phyloP scores from a whole-genome alignment of 2,888 invertebrate species.

The Nycteola revayana region DNA sequence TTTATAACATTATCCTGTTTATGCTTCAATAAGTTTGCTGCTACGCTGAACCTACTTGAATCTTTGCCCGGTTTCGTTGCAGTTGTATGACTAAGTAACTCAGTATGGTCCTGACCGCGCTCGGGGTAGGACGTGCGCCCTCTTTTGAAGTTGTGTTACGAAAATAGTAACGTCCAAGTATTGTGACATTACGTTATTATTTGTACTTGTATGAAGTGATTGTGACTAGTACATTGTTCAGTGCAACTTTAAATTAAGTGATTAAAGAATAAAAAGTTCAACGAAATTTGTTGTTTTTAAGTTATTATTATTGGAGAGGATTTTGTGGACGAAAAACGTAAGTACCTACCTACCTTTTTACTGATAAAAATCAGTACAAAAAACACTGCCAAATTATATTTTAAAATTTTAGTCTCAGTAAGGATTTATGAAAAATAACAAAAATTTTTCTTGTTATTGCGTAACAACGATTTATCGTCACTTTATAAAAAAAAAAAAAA shows the following conservation, averaged over 20 bases:
- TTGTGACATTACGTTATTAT: constrained; percentile 26
- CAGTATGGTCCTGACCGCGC: constrained; percentile 51
- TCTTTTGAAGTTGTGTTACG: constrained; percentile 45
- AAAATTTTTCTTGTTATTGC: no score
- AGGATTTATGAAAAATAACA: no score
- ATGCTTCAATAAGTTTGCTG: constrained; percentile 56
- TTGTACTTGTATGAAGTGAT: constrained; percentile 32
- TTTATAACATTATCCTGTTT: constrained; percentile 60
- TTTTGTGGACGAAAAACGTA: constrained; percentile 32
- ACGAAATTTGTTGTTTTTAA: constrained; percentile 7
- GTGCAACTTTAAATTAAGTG: constrained; percentile 30
- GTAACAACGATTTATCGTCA: no score
- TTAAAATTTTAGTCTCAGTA: no score
- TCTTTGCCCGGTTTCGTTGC: constrained; percentile 48
- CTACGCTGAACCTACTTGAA: constrained; percentile 51
- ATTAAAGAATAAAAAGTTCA: constrained; percentile 15
- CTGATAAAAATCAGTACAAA: no score
- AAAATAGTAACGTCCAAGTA: constrained; percentile 60
- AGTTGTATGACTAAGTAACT: constrained; percentile 27
- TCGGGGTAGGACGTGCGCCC: constrained; percentile 43
- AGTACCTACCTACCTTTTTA: constrained; percentile 16
- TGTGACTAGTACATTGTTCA: constrained; percentile 33
- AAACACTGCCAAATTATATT: no score
- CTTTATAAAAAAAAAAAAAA: no score
- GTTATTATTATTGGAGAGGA: constrained; percentile 26